Percentiles rank a stretch among this genome's conserved stretches.
Conservation (phyloP, 2,888 invertebrate genomes). For the Scaptomyza cyrtandrae region DNA sequence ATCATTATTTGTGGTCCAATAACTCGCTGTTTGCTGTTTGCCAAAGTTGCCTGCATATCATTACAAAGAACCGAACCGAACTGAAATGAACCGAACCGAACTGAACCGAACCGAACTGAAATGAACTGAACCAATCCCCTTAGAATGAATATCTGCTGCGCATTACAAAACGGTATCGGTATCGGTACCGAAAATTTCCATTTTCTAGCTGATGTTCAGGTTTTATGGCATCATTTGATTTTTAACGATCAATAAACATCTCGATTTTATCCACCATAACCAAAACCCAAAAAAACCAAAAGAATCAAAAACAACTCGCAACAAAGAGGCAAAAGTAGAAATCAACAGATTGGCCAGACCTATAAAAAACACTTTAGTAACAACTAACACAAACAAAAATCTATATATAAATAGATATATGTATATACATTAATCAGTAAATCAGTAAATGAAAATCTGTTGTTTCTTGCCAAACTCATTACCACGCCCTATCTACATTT, state of each 20-base stretch:
- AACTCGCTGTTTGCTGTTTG: slow-evolving; percentile 17
- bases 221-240: slow-evolving; percentile 46
- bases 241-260: slow-evolving; percentile 57
- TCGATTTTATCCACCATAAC: slow-evolving; percentile 67
- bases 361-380: neutral
- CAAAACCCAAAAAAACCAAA: slow-evolving; percentile 14
- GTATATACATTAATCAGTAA: slow-evolving; percentile 35
- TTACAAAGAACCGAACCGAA: slow-evolving; percentile 13
- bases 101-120: neutral
- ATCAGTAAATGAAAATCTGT: slow-evolving; percentile 44
- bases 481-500: slow-evolving; percentile 54
- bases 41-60: slow-evolving; percentile 38
- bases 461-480: slow-evolving; percentile 50
- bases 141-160: slow-evolving; percentile 12
- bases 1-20: slow-evolving; percentile 11
- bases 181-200: slow-evolving; percentile 22
- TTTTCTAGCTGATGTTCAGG: slow-evolving; percentile 24
- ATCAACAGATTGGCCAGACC: slow-evolving; percentile 7
- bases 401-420: neutral
- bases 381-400: neutral
- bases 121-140: slow-evolving; percentile 28
- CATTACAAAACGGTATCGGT: slow-evolving; percentile 21
- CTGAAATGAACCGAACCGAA: too few species aligned
- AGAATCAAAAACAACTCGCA: slow-evolving; percentile 7
- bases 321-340: slow-evolving; percentile 57